Percentiles rank a stretch among this genome's conserved stretches.
These are phyloP conservation scores for Leptinotarsa texana DNA, from an alignment of 1,140 invertebrate genomes.

Conservation along the genomic window DNA sequence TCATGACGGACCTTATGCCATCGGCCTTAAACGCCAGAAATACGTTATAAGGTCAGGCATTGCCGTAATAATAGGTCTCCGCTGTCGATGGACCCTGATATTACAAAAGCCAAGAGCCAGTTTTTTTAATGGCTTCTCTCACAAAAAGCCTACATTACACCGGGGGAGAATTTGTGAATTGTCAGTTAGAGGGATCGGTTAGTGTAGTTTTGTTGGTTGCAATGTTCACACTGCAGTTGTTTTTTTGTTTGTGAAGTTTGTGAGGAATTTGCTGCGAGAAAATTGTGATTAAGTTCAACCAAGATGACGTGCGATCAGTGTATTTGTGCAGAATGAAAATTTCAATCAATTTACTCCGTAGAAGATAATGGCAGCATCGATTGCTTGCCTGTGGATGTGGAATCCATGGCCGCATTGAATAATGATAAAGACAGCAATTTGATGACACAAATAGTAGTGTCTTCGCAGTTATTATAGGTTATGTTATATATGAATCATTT, in stretches of 20 bases:
- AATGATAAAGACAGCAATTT: too few species aligned
- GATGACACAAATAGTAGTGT: too few species aligned
- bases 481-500: too few species aligned
- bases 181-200: constrained; percentile 26
- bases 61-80: constrained; percentile 50
- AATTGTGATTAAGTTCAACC: constrained; percentile 1
- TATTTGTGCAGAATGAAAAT: neutral
- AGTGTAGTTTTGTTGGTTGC: constrained; percentile 43
- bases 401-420: too few species aligned
- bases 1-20: constrained; percentile 2
- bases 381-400: neutral
- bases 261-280: constrained; percentile 10
- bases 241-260: constrained; percentile 7
- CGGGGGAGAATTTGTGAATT: constrained; percentile 41
- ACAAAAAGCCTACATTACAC: constrained; percentile 46
- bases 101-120: constrained; percentile 53
- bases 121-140: constrained; percentile 53
- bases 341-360: neutral
- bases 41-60: constrained; percentile 19
- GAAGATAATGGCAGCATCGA: neutral
- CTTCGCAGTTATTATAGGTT: too few species aligned
- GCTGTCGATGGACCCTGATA: constrained; percentile 45
- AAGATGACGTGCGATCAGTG: neutral
- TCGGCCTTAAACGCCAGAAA: constrained; percentile 6
- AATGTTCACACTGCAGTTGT: constrained; percentile 31